A percentile compares a stretch with the other conserved stretches of the same genome.
phyloP scores from a whole-genome alignment of 2,113 vertebrate genomes.

The Mionectes macconnelli region DNA sequence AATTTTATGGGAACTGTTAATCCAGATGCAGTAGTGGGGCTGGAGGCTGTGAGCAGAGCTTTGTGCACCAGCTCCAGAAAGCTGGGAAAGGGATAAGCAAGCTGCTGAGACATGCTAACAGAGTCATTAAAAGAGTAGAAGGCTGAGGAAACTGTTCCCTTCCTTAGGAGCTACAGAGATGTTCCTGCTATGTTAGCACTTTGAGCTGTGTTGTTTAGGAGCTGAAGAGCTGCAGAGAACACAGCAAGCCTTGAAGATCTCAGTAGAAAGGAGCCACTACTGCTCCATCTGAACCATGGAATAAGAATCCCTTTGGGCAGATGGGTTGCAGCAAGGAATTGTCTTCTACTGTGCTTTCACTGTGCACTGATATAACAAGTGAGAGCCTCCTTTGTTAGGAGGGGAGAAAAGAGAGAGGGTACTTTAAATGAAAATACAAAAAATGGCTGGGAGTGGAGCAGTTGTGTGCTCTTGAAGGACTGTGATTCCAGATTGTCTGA shows the following conservation, averaged over 20 bases:
- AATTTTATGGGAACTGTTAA: not conserved
- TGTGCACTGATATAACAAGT: not conserved
- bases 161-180: not conserved
- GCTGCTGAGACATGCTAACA: not conserved
- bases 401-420: not conserved
- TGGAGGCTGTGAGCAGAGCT: not conserved
- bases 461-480: not conserved
- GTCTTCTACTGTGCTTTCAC: not conserved
- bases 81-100: not conserved
- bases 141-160: not conserved
- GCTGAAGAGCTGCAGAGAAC: not conserved
- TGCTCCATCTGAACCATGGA: not conserved
- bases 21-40: not conserved
- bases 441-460: not conserved
- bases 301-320: not conserved
- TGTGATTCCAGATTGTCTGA: not conserved
- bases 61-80: not conserved
- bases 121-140: not conserved
- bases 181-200: not conserved
- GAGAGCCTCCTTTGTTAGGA: not conserved
- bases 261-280: not conserved
- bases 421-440: not conserved
- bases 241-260: not conserved
- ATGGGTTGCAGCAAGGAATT: not conserved
- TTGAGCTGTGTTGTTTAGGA: not conserved